Conservation (phyloP, 2,888 invertebrate genomes). For the Pristionchus maxplancki region DNA sequence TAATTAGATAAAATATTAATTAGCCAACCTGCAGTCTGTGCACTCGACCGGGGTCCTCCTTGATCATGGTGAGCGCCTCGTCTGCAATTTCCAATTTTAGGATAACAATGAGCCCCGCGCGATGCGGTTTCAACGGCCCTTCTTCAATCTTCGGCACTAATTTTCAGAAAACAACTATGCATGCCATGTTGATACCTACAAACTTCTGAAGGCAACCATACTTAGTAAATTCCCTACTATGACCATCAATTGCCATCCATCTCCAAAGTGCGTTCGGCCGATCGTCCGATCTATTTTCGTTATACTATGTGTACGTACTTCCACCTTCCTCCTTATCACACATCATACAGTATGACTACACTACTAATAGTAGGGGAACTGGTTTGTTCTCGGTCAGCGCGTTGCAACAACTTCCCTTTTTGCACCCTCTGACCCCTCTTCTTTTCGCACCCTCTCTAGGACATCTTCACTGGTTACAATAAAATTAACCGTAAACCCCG, state of each 20-base stretch:
- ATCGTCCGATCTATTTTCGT: not conserved
- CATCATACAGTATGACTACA: conserved; percentile 46
- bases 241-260: too few relatives aligned
- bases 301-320: conserved; percentile 20
- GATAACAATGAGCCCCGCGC: not conserved
- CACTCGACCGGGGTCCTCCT: conserved; percentile 72
- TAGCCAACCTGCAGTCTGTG: conserved; percentile 57
- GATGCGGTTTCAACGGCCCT: too few relatives aligned
- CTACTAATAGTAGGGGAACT: conserved; percentile 6
- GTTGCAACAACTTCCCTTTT: not conserved
- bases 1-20: not conserved
- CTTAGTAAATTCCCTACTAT: too few relatives aligned
- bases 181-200: too few relatives aligned
- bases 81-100: conserved; percentile 51
- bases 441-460: not conserved
- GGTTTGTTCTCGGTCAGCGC: not conserved
- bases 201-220: too few relatives aligned
- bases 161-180: too few relatives aligned
- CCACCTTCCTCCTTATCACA: not conserved
- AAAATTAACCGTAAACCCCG: too few relatives aligned
- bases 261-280: not conserved
- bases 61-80: conserved; percentile 75
- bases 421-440: not conserved
- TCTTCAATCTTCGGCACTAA: too few relatives aligned
- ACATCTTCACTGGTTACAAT: not conserved